phyloP scores from a whole-genome alignment of 2,888 invertebrate genomes.

The Mantis religiosa region DNA sequence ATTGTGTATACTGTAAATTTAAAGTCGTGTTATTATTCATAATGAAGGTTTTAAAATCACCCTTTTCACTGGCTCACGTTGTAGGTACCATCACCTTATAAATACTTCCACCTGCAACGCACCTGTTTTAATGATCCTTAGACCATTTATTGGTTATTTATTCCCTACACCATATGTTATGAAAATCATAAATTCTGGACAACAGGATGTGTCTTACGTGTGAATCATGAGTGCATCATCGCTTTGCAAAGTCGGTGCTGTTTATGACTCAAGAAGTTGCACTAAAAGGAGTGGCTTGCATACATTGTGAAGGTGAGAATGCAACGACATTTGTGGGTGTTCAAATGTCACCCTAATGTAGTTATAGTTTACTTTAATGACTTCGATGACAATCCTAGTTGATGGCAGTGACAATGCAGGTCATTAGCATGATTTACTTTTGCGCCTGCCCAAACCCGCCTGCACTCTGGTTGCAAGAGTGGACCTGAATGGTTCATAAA shows the following conservation, averaged over 20 bases:
- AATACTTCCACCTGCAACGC: no score
- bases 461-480: neutral
- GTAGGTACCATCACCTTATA: no score
- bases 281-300: no score
- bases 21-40: no score
- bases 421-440: neutral
- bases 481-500: neutral
- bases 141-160: no score
- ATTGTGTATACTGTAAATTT: no score
- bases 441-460: neutral
- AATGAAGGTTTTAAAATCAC: no score
- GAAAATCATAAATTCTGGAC: no score
- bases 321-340: neutral
- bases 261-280: neutral
- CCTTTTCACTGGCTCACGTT: no score
- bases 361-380: neutral
- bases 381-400: no score
- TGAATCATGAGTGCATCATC: neutral
- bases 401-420: neutral
- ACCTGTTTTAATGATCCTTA: no score
- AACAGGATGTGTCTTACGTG: neutral
- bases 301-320: neutral
- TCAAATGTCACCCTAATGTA: neutral
- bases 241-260: neutral
- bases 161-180: no score